Base-by-base conservation (phyloP, 2,113 vertebrate species). In the Salvelinus fontinalis region DNA sequence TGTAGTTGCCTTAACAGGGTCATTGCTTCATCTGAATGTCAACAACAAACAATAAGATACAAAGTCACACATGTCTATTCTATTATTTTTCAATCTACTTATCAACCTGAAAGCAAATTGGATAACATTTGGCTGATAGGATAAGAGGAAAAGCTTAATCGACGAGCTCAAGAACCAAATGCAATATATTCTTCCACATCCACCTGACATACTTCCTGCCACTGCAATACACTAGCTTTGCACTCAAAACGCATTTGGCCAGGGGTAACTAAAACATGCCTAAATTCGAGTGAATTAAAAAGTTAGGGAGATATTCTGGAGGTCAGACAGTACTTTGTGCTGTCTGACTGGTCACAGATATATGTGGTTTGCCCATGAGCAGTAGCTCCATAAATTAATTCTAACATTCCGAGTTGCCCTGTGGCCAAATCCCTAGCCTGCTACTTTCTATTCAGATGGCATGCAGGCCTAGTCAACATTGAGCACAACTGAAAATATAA, bases 1-100 rank as follows among this genome's bases (percentile, higher is more conserved):
- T 62, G 80, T 18, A 18, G 1, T 54, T 54, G 51, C 14, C 16
- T 54, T 81, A 62, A 77, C 22, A 39, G 29, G 70, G 67, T 57
- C 74, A 65, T 69, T 80, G 48, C 71, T 34, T 34, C 66, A 54
- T 51, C 67, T 75, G 67, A 65, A 85, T 76, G 75, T 80, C 67
- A 74, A 59, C 65, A 44, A 67, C 14, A 11, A 34, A 8, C 13
- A 67, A 34, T 67, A 31, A 20, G 48, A 80, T 49, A 74, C 72
- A 59, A 69, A 22, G 31, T 70, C 54, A 31, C 18, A 29, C 29
- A 57, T 59, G 68, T 27, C 75, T 74, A n/a, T 82, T 18, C 1
- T 11, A 16, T 0, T 11, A 2, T 22, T 48, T 84, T 65, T 16
- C n/a, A 60, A 83, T 79, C 27, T 48, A 57, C 66, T 88, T 79